Percentiles rank a stretch among this genome's conserved stretches.
These are phyloP conservation scores for Priocnemis perturbator DNA, from an alignment of 2,888 invertebrate species.

Conservation along the genomic window DNA sequence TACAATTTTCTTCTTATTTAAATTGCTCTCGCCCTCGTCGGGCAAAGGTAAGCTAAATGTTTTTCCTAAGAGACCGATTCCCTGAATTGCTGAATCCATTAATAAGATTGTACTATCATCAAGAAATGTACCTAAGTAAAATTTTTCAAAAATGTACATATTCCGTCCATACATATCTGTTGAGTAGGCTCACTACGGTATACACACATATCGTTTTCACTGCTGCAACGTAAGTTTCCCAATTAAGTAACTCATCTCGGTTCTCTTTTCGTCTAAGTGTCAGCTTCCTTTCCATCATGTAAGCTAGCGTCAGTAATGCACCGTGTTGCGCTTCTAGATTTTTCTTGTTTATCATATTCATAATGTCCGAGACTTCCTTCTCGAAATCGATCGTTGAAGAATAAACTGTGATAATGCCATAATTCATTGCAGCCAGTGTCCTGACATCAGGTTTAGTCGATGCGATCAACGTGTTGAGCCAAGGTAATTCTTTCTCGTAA, in stretches of 20 bases:
- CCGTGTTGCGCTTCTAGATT: slow-evolving; percentile 87
- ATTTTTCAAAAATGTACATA: slow-evolving; percentile 8
- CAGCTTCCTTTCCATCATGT: slow-evolving; percentile 83
- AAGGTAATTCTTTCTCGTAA: slow-evolving; percentile 80
- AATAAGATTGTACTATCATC: slow-evolving; percentile 80
- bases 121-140: slow-evolving; percentile 80
- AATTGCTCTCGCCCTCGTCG: slow-evolving; percentile 45
- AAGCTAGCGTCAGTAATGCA: slow-evolving; percentile 83
- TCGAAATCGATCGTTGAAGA: slow-evolving; percentile 78
- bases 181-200: background rate
- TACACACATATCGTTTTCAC: slow-evolving; percentile 79
- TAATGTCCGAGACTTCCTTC: slow-evolving; percentile 77
- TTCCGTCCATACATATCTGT: background rate
- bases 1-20: slow-evolving; percentile 83
- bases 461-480: slow-evolving; percentile 81
- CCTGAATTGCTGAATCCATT: slow-evolving; percentile 82
- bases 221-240: slow-evolving; percentile 80
- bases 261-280: slow-evolving; percentile 74
- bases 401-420: slow-evolving; percentile 83
- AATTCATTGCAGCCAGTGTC: slow-evolving; percentile 84
- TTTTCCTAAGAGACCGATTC: slow-evolving; percentile 84
- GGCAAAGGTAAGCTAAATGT: slow-evolving; percentile 82
- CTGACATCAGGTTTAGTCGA: slow-evolving; percentile 87
- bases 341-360: slow-evolving; percentile 77
- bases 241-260: slow-evolving; percentile 73